Evolutionary conservation across 2,888 invertebrate genomes (phyloP).

Genomic region (Fragum fragum): DNA sequence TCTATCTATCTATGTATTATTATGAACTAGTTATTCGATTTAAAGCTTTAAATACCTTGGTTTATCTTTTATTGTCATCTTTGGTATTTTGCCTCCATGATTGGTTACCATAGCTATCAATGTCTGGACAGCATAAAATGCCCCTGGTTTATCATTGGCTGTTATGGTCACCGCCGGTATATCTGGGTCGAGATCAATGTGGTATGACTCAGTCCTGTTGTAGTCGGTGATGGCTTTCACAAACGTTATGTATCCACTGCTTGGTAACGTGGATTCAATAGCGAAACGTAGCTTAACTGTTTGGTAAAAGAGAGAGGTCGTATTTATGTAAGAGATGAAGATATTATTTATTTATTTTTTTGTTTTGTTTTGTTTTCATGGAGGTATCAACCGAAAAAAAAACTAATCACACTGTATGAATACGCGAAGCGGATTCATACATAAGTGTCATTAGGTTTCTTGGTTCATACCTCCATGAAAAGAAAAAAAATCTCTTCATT

Average conservation of each 20-base stretch:
- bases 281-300: constrained; percentile 34
- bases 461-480: no score
- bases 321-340: no score
- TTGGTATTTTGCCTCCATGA: constrained; percentile 10
- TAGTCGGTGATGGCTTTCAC: constrained; percentile 43
- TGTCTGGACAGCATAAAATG: constrained; percentile 78
- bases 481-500: no score
- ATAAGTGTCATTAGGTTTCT: no score
- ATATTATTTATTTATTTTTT: no score
- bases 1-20: no score
- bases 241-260: constrained; percentile 26
- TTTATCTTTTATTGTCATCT: constrained; percentile 57
- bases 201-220: constrained; percentile 58
- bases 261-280: background rate
- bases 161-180: constrained; percentile 64
- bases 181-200: constrained; percentile 59
- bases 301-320: no score
- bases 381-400: no score
- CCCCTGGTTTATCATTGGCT: constrained; percentile 68
- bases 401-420: no score
- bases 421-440: no score
- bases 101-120: constrained; percentile 66
- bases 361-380: no score
- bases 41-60: constrained; percentile 73
- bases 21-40: no score